phyloP scores from a whole-genome alignment of 2,888 invertebrate species.

The Spilarctia lutea region DNA sequence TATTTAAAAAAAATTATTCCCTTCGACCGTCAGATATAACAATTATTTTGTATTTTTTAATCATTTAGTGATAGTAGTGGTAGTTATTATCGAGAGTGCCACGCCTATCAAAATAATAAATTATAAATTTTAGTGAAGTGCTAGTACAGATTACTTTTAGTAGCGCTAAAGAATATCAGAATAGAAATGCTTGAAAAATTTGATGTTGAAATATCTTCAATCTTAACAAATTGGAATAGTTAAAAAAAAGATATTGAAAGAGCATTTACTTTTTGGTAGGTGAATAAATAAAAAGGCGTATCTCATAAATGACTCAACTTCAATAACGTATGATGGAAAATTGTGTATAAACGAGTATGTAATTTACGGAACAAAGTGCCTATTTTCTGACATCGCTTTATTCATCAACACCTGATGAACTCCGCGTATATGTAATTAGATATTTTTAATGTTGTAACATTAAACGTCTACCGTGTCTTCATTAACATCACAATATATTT shows the following conservation, averaged over 20 bases:
- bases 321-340: neutral
- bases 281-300: neutral
- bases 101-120: no score
- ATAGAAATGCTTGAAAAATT: no score
- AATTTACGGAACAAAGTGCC: slow-evolving; percentile 3
- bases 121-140: no score
- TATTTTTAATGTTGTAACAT: slow-evolving; percentile 6
- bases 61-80: no score
- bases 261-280: neutral
- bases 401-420: slow-evolving; percentile 14
- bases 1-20: no score
- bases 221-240: no score
- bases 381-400: slow-evolving; percentile 5
- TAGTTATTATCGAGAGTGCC: no score
- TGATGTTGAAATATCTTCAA: no score
- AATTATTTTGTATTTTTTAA: no score
- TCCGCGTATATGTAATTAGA: neutral
- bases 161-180: no score
- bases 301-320: neutral
- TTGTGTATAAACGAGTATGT: neutral
- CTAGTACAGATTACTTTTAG: no score
- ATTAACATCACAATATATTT: neutral
- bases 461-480: neutral
- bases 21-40: no score
- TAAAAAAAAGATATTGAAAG: neutral